A percentile compares a stretch with the other conserved stretches of the same genome.
These are phyloP conservation scores for Diadema setosum DNA, from an alignment of 35 echinoderm and acorn worm species.

Conservation along the genomic window DNA sequence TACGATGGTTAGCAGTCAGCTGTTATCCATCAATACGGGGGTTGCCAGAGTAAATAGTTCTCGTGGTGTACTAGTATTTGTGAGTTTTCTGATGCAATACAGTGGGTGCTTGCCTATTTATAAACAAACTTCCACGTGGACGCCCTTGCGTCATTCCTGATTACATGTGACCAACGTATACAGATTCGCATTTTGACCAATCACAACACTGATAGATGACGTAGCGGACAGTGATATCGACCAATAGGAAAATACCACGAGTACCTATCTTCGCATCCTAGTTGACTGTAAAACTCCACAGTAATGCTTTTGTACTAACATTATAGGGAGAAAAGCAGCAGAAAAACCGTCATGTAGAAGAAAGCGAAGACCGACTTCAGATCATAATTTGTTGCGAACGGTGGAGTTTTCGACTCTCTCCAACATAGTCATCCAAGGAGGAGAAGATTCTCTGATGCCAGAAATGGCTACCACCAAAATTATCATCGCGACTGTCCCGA, in stretches of 20 bases:
- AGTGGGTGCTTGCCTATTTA: background rate
- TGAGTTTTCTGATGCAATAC: constrained; percentile 5
- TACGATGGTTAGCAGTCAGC: too few species aligned
- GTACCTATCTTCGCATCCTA: background rate
- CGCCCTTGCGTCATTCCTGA: background rate
- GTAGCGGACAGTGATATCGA: background rate
- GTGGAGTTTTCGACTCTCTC: background rate
- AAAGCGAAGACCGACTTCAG: background rate
- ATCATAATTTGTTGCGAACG: background rate
- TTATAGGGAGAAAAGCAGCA: background rate
- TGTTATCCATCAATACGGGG: too few species aligned
- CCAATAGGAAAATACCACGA: background rate
- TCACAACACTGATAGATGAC: background rate
- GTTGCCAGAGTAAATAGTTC: too few species aligned
- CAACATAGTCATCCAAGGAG: background rate
- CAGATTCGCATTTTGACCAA: background rate
- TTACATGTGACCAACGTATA: background rate
- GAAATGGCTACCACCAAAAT: constrained; percentile 71
- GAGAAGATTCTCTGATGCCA: background rate
- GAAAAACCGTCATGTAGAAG: background rate
- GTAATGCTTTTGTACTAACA: background rate
- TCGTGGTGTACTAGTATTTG: too few species aligned
- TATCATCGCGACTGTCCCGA: constrained; percentile 54
- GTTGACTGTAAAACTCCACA: background rate
- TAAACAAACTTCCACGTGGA: constrained; percentile 14